Conservation (phyloP, 2,888 invertebrate species). For the Schizaphis graminum region DNA sequence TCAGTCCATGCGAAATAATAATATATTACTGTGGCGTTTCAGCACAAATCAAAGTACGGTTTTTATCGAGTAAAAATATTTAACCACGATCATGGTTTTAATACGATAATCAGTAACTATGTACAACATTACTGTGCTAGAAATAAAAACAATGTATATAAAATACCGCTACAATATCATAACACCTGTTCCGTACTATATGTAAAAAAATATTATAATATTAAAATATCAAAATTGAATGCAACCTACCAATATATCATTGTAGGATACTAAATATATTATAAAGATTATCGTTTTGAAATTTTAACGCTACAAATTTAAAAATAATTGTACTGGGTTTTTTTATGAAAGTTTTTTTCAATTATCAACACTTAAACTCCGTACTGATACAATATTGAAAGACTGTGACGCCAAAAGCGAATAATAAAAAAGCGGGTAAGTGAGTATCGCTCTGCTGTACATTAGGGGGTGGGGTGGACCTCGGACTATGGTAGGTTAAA, state of each 20-base stretch:
- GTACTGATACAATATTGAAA: neutral
- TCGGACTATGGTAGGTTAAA: too few species aligned
- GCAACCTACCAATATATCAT: neutral
- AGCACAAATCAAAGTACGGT: neutral
- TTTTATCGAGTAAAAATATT: neutral
- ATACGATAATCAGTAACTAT: neutral
- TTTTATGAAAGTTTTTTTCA: neutral
- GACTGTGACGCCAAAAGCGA: neutral
- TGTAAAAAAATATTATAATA: neutral
- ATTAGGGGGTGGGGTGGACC: too few species aligned
- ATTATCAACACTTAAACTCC: neutral
- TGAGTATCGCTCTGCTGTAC: too few species aligned
- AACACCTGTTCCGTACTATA: neutral
- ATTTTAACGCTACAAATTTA: neutral
- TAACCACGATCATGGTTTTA: neutral
- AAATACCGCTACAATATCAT: neutral
- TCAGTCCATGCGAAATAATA: neutral
- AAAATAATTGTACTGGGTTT: neutral
- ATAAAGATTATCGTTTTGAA: neutral
- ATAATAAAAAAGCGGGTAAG: too few species aligned
- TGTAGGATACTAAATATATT: neutral
- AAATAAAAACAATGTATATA: neutral
- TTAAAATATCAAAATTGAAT: neutral
- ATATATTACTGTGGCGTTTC: neutral
- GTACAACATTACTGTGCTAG: neutral